Base-by-base conservation (phyloP, 1,140 invertebrate species). In the Bactericera cockerelli region DNA sequence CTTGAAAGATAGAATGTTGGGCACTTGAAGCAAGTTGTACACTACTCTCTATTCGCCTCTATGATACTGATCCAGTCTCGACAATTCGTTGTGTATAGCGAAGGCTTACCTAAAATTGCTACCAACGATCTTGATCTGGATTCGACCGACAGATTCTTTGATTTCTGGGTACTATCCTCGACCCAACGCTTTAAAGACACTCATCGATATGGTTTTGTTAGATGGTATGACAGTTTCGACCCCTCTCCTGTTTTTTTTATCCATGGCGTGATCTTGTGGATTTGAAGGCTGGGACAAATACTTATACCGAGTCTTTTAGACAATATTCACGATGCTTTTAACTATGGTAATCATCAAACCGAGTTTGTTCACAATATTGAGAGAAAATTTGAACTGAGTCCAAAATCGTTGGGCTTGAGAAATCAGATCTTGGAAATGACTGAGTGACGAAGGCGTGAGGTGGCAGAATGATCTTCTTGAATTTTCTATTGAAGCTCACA, bases 141-240 rank as follows among this genome's bases (percentile, higher is more conserved):
- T n/a, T 65, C 60, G 19, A 67, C 62, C 22, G 56, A 70, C 56
- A 65, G 68, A 21, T 68, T 57, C 59, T 66, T 16, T 62, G 49
- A 58, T 2, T 49, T 57, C n/a, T 38, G 65, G 19, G 56, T 67
- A 62, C 59, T 69, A 68, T 62, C 65, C 67, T 1, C 54, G 67
- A 39, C 65, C 66, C 25, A n/a, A 33, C 36, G 61, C 58, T 58
- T 67, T 26, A 61, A 67, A 59, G 49, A 55, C 26, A 54, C 59
- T 1, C 58, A 55, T 56, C 62, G 65, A 36, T 65, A 64, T 54
- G 65, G 65, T 56, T 66, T 64, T 61, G 63, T 25, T 10, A 26
- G 59, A 22, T 13, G 13, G 19, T 59, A 59, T 55, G 28, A 25
- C n/a, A 59, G 53, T 59, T 21, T 21, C 31, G 36, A 21, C 26